Conservation (phyloP, 2,888 invertebrate species). For the Lasioglossum marginatum region DNA sequence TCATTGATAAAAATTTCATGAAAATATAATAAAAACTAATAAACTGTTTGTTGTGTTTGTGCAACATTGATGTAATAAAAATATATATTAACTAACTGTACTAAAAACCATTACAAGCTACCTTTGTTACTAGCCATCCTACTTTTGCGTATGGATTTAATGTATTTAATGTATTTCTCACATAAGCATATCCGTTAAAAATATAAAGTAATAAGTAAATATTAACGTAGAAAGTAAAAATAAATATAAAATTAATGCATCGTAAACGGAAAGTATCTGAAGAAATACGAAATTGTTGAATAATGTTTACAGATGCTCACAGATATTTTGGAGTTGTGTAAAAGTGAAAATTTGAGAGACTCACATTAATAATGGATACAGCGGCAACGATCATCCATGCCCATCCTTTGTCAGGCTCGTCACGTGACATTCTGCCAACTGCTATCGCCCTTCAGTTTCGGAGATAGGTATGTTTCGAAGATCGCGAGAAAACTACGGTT, state of each 20-base stretch:
- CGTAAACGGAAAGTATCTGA: not conserved
- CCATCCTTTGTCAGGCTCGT: slow-evolving; percentile 85
- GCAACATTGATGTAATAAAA: no score
- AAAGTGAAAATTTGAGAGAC: slow-evolving; percentile 1
- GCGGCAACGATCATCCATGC: slow-evolving; percentile 85
- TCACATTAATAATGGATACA: slow-evolving; percentile 79
- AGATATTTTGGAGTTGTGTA: not conserved
- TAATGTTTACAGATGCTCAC: not conserved
- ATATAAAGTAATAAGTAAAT: not conserved
- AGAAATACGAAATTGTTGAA: not conserved
- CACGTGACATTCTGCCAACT: slow-evolving; percentile 52
- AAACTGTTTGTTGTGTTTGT: no score
- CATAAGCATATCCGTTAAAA: no score
- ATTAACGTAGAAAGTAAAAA: not conserved
- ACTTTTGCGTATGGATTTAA: no score
- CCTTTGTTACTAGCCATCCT: no score
- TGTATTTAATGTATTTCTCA: no score
- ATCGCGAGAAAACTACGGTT: not conserved
- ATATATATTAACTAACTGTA: no score
- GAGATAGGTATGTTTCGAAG: not conserved
- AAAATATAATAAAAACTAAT: no score
- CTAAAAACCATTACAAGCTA: no score
- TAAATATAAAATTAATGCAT: not conserved
- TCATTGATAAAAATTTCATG: not conserved
- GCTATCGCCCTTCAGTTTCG: not conserved